Conservation (phyloP, 2,113 vertebrate species). For the human region GRCh38 chr12:130187001-130187500, state of each 20-base stretch:
- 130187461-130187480: neutral
- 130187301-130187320: neutral
- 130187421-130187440: too few species aligned
- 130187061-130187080: neutral
- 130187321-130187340: neutral
- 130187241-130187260: neutral
- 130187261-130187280: neutral
- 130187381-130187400: neutral
- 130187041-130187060: neutral
- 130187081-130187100: fast-evolving
- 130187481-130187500: neutral
- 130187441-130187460: neutral
- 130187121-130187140: neutral
- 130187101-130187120: fast-evolving
- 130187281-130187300: neutral
- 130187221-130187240: neutral
- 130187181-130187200: neutral
- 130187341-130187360: neutral
- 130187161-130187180: neutral
- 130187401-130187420: neutral
- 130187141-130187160: neutral
- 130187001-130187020: fast-evolving
- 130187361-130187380: neutral
- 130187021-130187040: fast-evolving
- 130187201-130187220: too few species aligned